These are phyloP conservation scores for Saccostrea glomerata DNA, from an alignment of 1,140 invertebrate genomes.

Conservation along the genomic window DNA sequence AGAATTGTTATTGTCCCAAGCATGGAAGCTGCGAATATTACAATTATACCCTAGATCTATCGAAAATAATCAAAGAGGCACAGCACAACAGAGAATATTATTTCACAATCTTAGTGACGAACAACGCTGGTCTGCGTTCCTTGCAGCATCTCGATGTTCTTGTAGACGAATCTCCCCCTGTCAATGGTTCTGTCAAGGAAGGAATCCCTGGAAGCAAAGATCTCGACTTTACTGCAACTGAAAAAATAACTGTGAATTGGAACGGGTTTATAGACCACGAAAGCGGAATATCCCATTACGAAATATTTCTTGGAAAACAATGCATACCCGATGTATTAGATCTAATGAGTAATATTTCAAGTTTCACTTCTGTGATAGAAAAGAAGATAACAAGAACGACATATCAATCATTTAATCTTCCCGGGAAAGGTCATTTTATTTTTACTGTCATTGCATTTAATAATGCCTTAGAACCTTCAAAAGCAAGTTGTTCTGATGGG, in stretches of 20 bases:
- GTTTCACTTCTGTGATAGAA: not conserved
- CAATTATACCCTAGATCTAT: constrained; percentile 52
- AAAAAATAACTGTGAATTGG: constrained; percentile 52
- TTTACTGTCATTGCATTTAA: constrained; percentile 57
- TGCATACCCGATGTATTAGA: not conserved
- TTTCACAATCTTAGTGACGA: constrained; percentile 60
- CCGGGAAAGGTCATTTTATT: constrained; percentile 51
- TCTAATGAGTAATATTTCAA: not conserved
- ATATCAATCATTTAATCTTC: constrained; percentile 8
- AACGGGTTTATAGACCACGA: constrained; percentile 63
- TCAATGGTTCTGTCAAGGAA: constrained; percentile 56
- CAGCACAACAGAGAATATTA: constrained; percentile 64
- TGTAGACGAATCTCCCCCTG: constrained; percentile 63
- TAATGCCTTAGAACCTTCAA: constrained; percentile 61
- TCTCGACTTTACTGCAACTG: constrained; percentile 57
- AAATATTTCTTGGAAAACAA: constrained; percentile 42
- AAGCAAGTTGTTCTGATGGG: constrained; percentile 60
- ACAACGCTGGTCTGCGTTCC: constrained; percentile 53
- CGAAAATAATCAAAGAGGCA: constrained; percentile 55
- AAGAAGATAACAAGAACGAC: not conserved
- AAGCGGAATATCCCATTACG: constrained; percentile 59
- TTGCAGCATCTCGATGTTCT: constrained; percentile 59
- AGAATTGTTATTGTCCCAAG: constrained; percentile 60
- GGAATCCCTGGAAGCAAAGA: constrained; percentile 49
- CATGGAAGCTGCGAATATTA: constrained; percentile 55